Evolutionary conservation across 1,140 invertebrate species (phyloP).

Genomic region (Periplaneta americana): DNA sequence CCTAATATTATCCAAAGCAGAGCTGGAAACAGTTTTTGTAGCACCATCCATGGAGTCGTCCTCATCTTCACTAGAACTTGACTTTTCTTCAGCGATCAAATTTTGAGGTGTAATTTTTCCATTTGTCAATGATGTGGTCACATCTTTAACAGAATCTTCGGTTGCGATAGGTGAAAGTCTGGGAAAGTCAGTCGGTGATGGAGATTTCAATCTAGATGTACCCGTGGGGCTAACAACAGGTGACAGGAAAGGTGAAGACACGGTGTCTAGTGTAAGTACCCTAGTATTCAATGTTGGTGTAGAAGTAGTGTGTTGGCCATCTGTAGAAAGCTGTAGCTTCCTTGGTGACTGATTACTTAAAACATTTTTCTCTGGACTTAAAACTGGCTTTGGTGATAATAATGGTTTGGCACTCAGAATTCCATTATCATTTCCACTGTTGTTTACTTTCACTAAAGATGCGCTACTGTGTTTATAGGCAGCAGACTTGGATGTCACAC

Average conservation of each 20-base stretch:
- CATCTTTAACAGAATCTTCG: not conserved
- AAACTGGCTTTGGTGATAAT: slow-evolving; percentile 3
- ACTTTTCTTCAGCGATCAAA: slow-evolving; percentile 29
- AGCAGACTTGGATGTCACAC: not conserved
- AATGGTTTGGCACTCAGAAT: not conserved
- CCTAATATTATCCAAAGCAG: slow-evolving; percentile 59
- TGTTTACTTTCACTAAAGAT: not conserved
- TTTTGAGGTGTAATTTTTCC: slow-evolving; percentile 19
- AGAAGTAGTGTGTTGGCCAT: not conserved
- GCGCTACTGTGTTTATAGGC: not conserved
- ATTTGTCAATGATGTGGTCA: not conserved
- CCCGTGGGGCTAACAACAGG: not conserved
- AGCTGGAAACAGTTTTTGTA: slow-evolving; percentile 45
- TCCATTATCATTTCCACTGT: not conserved
- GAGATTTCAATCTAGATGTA: not conserved
- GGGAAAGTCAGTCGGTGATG: not conserved
- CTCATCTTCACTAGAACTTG: slow-evolving; percentile 26
- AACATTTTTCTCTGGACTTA: not conserved
- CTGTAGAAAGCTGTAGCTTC: not conserved
- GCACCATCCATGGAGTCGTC: slow-evolving; percentile 24
- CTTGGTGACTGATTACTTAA: not conserved
- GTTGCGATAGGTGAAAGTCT: no score
- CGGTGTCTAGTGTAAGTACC: not conserved
- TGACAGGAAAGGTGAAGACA: not conserved
- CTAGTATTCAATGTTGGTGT: not conserved